Evolutionary conservation across 2,797 vertebrate species (phyloP).

Genomic region (Myotis myotis): DNA sequence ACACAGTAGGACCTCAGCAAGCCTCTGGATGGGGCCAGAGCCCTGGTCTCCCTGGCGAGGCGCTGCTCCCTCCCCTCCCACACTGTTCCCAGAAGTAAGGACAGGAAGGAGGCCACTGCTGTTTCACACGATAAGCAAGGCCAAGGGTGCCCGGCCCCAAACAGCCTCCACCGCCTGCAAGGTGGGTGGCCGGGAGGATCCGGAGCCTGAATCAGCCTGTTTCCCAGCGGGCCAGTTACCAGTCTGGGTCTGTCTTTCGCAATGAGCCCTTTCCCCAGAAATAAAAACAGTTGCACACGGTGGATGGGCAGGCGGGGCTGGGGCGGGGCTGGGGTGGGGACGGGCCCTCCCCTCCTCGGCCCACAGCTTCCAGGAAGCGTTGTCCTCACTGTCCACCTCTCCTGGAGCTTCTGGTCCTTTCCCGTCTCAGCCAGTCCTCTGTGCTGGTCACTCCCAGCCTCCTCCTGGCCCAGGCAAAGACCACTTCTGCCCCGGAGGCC

Average conservation of each 20-base stretch:
- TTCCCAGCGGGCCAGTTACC: not conserved
- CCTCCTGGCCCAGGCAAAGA: too few relatives aligned
- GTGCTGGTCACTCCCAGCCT: not conserved
- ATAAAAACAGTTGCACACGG: not conserved
- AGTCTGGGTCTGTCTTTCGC: not conserved
- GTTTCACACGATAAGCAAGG: not conserved
- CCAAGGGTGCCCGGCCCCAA: not conserved
- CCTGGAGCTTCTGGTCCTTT: not conserved
- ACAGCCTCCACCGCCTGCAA: not conserved
- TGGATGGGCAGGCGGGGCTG: fast-evolving
- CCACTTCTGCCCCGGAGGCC: not conserved
- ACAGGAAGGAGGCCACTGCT: not conserved
- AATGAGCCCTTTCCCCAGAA: not conserved
- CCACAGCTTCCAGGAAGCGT: too few relatives aligned
- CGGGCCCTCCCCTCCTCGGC: not conserved
- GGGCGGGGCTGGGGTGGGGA: not conserved
- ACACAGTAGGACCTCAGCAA: not conserved
- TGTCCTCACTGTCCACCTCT: not conserved
- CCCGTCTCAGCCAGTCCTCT: not conserved
- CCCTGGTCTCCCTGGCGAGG: too few relatives aligned
- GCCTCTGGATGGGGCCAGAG: not conserved
- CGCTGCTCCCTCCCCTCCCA: not conserved
- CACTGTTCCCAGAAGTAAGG: not conserved
- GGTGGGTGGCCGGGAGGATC: not conserved
- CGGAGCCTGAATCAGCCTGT: not conserved